A percentile compares a stretch with the other conserved stretches of the same genome.
Conservation (phyloP, 2,888 invertebrate genomes). For the Cerastis rubricosa region DNA sequence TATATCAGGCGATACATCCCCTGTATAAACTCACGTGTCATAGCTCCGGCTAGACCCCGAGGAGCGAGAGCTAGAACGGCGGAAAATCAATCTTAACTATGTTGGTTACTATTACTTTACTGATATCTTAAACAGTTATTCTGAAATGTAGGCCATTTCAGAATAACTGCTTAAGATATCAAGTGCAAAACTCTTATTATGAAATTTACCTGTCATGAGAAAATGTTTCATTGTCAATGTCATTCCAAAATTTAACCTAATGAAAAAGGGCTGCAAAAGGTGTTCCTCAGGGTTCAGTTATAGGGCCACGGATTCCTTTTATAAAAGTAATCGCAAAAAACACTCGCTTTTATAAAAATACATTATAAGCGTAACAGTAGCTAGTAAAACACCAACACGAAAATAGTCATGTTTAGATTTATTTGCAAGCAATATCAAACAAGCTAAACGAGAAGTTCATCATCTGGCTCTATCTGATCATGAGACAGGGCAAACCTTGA, state of each 20-base stretch:
- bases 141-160: no score
- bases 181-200: neutral
- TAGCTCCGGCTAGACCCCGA: neutral
- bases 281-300: conserved; percentile 1
- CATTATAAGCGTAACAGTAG: no score
- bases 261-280: neutral
- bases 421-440: no score
- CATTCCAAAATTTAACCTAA: neutral
- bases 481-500: no score
- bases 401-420: no score
- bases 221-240: neutral
- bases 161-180: no score
- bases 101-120: neutral
- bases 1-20: neutral
- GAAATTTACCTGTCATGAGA: neutral
- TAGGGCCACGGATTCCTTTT: neutral
- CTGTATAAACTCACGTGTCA: neutral
- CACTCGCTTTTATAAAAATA: no score
- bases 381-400: no score
- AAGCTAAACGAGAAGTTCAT: no score
- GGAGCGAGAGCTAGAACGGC: no score
- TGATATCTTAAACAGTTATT: neutral
- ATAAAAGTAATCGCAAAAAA: neutral
- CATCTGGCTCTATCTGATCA: no score
- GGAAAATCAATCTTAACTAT: neutral